Conservation (phyloP, 2,113 vertebrate species). For the Colaptes auratus region DNA sequence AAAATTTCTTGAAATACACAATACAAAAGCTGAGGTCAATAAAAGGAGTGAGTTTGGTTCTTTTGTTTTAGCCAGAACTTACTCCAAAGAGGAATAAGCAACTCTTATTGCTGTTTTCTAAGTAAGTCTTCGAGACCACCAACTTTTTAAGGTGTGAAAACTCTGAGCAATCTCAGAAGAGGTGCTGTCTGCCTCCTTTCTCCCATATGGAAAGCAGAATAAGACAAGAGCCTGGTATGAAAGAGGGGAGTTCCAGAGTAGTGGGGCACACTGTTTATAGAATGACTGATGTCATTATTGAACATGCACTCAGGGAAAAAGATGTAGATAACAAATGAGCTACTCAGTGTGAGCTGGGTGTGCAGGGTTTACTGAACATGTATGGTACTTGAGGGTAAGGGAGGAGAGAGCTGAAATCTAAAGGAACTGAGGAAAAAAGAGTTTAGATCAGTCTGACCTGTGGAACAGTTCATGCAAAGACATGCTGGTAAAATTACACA, state of each 20-base stretch:
- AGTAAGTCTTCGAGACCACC: background rate
- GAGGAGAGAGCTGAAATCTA: background rate
- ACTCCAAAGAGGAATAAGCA: background rate
- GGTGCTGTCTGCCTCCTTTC: background rate
- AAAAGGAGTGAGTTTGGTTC: background rate
- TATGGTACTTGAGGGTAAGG: background rate
- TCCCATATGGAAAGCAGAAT: background rate
- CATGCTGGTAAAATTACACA: background rate
- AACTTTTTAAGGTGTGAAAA: background rate
- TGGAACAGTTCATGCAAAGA: background rate
- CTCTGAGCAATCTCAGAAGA: background rate
- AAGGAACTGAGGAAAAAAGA: background rate
- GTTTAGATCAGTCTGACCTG: background rate
- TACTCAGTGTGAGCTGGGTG: background rate
- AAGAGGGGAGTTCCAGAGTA: background rate
- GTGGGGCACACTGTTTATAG: background rate
- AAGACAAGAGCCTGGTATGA: background rate
- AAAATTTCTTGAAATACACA: conserved; percentile 40
- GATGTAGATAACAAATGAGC: background rate
- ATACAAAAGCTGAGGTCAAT: background rate
- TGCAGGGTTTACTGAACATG: background rate
- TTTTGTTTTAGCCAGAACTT: background rate
- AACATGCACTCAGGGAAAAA: background rate
- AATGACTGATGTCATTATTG: background rate
- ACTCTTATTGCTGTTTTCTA: background rate